A percentile compares a stretch with the other conserved stretches of the same genome.
phyloP scores from a whole-genome alignment of 2,797 vertebrate genomes.

The Hypotaenidia philippensis region DNA sequence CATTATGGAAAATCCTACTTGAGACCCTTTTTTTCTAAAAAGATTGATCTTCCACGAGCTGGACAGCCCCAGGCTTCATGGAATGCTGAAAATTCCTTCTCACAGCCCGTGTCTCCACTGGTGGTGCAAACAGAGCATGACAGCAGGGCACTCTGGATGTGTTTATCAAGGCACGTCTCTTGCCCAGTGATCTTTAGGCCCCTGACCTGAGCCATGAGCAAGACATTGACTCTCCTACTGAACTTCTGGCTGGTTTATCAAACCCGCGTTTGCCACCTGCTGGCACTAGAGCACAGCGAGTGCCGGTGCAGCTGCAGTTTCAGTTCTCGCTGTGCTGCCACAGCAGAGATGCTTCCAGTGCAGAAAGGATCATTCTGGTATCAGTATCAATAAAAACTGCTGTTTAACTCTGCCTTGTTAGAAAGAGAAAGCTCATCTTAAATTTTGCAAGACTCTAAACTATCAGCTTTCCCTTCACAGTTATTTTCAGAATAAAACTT shows the following conservation, averaged over 20 bases:
- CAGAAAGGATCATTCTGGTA: not conserved
- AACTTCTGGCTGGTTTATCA: not conserved
- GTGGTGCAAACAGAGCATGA: not conserved
- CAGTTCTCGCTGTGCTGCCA: too few relatives aligned
- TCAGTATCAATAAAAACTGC: not conserved
- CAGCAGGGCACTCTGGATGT: rapidly evolving
- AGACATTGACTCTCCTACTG: rapidly evolving
- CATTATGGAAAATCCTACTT: not conserved
- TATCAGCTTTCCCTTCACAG: not conserved
- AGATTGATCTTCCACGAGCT: not conserved
- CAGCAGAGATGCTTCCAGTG: not conserved
- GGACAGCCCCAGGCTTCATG: too few relatives aligned
- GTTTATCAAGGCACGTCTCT: not conserved
- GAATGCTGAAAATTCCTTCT: not conserved
- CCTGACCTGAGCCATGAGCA: not conserved
- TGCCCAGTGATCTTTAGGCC: rapidly evolving
- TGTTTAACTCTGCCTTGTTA: not conserved
- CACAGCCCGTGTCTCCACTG: rapidly evolving
- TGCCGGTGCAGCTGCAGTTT: rapidly evolving
- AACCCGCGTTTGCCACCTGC: constrained; percentile 34
- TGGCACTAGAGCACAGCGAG: not conserved
- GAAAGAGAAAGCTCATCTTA: not conserved
- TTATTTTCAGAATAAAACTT: not conserved
- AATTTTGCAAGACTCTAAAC: not conserved
- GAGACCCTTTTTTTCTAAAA: not conserved